Base-by-base conservation (phyloP, 2,113 vertebrate species). In the Eptesicus fuscus region DNA sequence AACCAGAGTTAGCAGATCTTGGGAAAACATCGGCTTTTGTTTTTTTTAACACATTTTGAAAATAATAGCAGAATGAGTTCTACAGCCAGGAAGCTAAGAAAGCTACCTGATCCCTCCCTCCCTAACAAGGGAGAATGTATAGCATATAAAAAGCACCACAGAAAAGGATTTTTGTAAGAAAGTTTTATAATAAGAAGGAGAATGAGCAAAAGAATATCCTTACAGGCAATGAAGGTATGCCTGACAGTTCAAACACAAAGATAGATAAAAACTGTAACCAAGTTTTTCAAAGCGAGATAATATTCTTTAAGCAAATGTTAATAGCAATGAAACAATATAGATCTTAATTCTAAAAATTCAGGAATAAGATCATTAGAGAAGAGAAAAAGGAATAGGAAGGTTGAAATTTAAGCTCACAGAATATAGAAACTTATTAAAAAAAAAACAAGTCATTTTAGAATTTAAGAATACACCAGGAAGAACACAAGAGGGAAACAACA, bases 1-100 rank as follows among this genome's bases (percentile, higher is more conserved):
- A 71, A 42, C 1, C 28, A 71, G 35, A 91, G 30, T 51, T 95
- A 91, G 28, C 73, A 59, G 22, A 53, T 77, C 10, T 76, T 16
- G 77, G 9, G 32, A 78, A 89, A 35, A 92, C n/a, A 30, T 37
- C 25, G n/a, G 42, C 7, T 82, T 94, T 71, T 70, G 53, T 42
- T 78, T 70, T 78, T 70, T 51, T 53, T n/a, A 93, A 88, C 8
- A 82, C 53, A 42, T 71, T 93, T 71, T 86, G n/a, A 85, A 95
- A 90, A 78, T n/a, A 79, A 63, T 4, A 69, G 35, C 88, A 71
- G 47, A n/a, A n/a, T 51, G 28, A 74, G n/a, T 49, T 40, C 22
- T 76, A 70, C 32, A 93, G 20, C 14, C 44, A 70, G 2, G 23
- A 82, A 76, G 32, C 28, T 91, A 63, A 4, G 42, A 76, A 80